Conservation (phyloP, 2,113 vertebrate species). For the Nesoenas mayeri region DNA sequence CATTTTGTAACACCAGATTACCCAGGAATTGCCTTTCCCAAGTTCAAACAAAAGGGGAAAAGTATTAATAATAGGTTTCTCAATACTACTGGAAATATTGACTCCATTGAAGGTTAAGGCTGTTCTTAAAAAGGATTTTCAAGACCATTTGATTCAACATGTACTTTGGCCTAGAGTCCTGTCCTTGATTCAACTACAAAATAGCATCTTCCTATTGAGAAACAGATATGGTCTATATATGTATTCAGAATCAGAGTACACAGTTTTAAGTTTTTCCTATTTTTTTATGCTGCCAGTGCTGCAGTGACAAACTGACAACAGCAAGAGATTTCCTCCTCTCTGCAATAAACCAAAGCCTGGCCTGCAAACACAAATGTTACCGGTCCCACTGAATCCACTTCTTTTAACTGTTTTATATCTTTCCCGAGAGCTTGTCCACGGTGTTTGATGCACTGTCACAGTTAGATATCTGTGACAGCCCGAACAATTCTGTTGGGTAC, state of each 20-base stretch:
- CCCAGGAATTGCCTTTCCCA: not conserved
- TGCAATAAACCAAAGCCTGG: not conserved
- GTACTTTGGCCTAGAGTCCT: not conserved
- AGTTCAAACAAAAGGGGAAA: not conserved
- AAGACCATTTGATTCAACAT: not conserved
- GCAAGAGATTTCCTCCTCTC: not conserved
- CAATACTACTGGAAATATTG: not conserved
- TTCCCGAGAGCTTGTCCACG: not conserved
- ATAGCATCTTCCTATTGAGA: not conserved
- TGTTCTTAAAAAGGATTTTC: not conserved
- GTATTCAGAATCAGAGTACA: accelerated
- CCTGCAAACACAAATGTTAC: not conserved
- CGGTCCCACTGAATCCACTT: not conserved
- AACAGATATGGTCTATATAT: not conserved
- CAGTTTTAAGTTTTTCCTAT: not conserved
- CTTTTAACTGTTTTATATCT: not conserved
- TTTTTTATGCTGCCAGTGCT: not conserved
- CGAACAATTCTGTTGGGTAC: not conserved
- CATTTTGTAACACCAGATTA: not conserved
- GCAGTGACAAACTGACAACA: not conserved
- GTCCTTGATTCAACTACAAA: not conserved
- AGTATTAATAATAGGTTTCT: not conserved
- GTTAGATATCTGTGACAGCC: not conserved
- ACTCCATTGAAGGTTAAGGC: not conserved
- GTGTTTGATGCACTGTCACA: not conserved